phyloP scores from a whole-genome alignment of 2,888 invertebrate species.

The Drosophila borealis region DNA sequence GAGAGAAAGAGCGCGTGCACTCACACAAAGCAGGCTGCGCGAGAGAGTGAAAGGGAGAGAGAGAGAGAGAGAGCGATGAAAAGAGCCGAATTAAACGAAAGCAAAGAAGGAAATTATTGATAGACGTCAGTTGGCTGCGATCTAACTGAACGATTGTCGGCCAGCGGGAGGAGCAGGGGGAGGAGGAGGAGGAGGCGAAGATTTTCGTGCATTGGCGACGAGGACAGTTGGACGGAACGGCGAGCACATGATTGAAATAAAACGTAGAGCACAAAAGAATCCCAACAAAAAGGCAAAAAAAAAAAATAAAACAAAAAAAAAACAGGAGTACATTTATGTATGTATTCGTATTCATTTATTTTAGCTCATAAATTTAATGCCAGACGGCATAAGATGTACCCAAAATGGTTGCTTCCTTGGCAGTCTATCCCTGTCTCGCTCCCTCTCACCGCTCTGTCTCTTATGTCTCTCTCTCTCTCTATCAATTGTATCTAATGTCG shows the following conservation, averaged over 20 bases:
- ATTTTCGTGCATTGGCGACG: conserved; percentile 42
- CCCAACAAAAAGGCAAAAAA: conserved; percentile 43
- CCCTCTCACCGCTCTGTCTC: not conserved
- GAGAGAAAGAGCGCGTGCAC: conserved; percentile 7
- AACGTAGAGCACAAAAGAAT: conserved; percentile 54
- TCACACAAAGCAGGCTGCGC: not conserved
- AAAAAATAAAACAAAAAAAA: conserved; percentile 15
- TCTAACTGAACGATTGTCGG: conserved; percentile 29
- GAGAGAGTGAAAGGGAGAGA: conserved; percentile 1
- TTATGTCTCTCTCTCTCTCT: not conserved
- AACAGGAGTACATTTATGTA: conserved; percentile 12
- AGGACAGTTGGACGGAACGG: conserved; percentile 46
- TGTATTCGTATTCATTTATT: conserved; percentile 42
- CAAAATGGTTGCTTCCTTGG: conserved; percentile 20
- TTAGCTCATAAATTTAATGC: conserved; percentile 60
- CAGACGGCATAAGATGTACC: conserved; percentile 42
- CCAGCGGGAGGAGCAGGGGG: not conserved
- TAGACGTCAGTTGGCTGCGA: conserved; percentile 74
- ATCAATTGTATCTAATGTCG: conserved; percentile 25
- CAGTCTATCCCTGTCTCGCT: not conserved
- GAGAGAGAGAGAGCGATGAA: conserved; percentile 15
- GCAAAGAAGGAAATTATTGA: conserved; percentile 60
- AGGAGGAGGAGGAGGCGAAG: not conserved
- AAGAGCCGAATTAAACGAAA: conserved; percentile 20
- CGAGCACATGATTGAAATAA: conserved; percentile 79